Conservation (phyloP, 2,797 vertebrate genomes). For the Gouania willdenowi region DNA sequence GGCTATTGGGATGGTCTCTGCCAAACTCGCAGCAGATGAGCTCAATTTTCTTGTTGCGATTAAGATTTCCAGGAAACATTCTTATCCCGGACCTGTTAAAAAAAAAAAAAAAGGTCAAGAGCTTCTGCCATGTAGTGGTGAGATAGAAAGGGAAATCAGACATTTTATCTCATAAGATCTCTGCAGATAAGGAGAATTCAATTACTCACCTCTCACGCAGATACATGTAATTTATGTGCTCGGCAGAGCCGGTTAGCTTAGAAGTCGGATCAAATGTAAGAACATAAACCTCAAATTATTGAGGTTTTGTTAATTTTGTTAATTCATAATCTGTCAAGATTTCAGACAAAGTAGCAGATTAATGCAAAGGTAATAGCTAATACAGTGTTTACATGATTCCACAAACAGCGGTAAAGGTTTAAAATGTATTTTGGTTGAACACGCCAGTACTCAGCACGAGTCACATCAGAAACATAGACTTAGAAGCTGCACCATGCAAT, state of each 20-base stretch:
- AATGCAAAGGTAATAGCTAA: no score
- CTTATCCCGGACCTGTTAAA: background rate
- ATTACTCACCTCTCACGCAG: constrained; percentile 12
- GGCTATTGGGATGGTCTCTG: constrained; percentile 32
- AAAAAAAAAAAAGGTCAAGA: constrained; percentile 1
- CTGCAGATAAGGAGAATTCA: constrained; percentile 7
- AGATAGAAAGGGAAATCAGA: background rate
- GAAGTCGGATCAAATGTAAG: no score
- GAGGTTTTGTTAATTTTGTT: no score
- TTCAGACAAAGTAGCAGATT: no score
- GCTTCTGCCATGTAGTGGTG: background rate
- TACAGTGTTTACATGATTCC: no score
- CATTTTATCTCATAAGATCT: constrained; percentile 3
- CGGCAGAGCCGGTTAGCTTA: background rate
- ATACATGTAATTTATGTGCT: constrained; percentile 9
- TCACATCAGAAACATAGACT: no score
- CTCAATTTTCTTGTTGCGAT: constrained; percentile 7
- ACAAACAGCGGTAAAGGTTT: no score
- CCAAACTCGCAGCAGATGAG: constrained; percentile 21
- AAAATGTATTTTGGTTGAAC: no score
- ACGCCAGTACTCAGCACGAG: no score
- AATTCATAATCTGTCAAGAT: no score
- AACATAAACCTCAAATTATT: no score
- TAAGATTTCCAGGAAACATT: background rate
- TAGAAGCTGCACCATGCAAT: no score